These are phyloP conservation scores for Odontesthes bonariensis DNA, from an alignment of 2,113 vertebrate species.

Conservation along the genomic window DNA sequence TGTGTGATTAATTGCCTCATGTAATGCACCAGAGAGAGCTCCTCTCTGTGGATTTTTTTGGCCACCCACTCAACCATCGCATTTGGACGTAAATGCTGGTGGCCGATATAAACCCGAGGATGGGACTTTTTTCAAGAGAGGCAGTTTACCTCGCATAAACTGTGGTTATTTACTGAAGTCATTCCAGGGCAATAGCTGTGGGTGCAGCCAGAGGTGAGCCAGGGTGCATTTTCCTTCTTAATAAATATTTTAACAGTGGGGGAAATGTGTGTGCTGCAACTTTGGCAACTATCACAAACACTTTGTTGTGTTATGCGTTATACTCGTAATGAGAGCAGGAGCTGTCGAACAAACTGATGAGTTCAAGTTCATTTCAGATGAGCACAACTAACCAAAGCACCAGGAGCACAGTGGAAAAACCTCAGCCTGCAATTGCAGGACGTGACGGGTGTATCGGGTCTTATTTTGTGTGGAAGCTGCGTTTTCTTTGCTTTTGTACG, in stretches of 20 bases:
- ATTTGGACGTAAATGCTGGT: conserved; percentile 1
- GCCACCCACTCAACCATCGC: conserved; percentile 18
- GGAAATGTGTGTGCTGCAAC: not conserved
- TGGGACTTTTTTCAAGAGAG: conserved; percentile 17
- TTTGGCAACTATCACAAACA: not conserved
- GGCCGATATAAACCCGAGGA: conserved; percentile 2
- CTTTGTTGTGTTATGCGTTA: not conserved
- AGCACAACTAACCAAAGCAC: not conserved
- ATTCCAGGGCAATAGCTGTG: conserved; percentile 15
- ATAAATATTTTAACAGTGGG: not conserved
- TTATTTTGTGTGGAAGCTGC: too few species aligned
- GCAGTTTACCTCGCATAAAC: conserved; percentile 24
- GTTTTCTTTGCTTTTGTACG: too few species aligned
- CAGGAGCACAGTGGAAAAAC: too few species aligned
- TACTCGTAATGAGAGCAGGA: not conserved
- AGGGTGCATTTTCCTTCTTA: conserved; percentile 3
- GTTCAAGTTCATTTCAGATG: not conserved
- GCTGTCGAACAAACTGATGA: not conserved
- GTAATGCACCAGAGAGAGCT: conserved; percentile 34
- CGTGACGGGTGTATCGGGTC: too few species aligned
- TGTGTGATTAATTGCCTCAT: conserved; percentile 56
- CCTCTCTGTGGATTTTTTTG: conserved; percentile 36
- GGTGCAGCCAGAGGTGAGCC: conserved; percentile 2
- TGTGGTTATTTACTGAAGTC: conserved; percentile 14
- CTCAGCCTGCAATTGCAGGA: too few species aligned